phyloP scores from a whole-genome alignment of 2,888 invertebrate species.

The Brenthis ino region DNA sequence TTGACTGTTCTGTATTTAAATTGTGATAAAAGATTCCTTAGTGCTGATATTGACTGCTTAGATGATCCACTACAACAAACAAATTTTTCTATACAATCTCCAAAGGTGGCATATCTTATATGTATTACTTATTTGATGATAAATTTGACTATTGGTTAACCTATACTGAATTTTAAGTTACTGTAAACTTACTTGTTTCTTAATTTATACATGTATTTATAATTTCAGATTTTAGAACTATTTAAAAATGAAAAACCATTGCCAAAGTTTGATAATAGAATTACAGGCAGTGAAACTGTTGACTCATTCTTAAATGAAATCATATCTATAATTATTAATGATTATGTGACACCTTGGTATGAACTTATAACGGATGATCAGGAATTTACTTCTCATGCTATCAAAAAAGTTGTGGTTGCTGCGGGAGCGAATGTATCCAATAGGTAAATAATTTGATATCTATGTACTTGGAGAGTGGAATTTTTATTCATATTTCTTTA shows the following conservation, averaged over 20 bases:
- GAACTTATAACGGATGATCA: constrained; percentile 86
- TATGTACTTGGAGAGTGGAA: background rate
- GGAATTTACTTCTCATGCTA: constrained; percentile 86
- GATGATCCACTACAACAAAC: constrained; percentile 75
- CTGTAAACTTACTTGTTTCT: background rate
- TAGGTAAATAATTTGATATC: constrained; percentile 71
- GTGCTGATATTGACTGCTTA: constrained; percentile 66
- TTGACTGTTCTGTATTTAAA: constrained; percentile 67
- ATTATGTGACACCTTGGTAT: constrained; percentile 91
- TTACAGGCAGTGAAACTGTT: constrained; percentile 92
- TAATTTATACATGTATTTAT: constrained; percentile 30
- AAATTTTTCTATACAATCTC: constrained; percentile 68
- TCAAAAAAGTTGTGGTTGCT: constrained; percentile 87
- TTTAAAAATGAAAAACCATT: constrained; percentile 56
- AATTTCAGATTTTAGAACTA: constrained; percentile 63
- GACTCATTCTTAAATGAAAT: constrained; percentile 94
- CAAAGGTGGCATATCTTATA: constrained; percentile 53
- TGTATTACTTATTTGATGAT: no score
- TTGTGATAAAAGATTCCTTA: constrained; percentile 69
- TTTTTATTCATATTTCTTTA: constrained; percentile 14
- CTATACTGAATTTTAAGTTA: background rate
- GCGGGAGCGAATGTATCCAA: constrained; percentile 84
- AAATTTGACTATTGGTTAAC: background rate
- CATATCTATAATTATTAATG: constrained; percentile 89
- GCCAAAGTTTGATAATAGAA: constrained; percentile 79